Base-by-base conservation (phyloP, 2,797 vertebrate species). In the Lepilemur ruficaudatus region DNA sequence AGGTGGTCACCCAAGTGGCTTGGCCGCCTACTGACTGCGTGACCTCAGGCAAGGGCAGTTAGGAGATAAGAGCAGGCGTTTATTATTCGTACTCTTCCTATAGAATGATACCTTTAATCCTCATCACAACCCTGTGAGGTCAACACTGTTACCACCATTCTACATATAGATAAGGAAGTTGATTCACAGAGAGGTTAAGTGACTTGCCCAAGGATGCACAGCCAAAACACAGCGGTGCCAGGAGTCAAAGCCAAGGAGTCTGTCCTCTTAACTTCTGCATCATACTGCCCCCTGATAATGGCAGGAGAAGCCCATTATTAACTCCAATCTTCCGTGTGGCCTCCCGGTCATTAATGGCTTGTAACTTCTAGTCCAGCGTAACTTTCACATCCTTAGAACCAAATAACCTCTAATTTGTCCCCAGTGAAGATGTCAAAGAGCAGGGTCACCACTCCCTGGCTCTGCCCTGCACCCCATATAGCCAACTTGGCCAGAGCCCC, bases 171-270 rank as follows among this genome's bases (percentile, higher is more conserved):
- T 50, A 76, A 76, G 70, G 41, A 94, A 9, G 30, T 3, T 41
- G 72, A 52, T 7, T 41, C 94, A 79, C 48, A 89, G 94, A 91
- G 61, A 91, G n/a, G 48, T 55, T 43, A 20, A 52, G 43, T 30
- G 72, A 89, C 17, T 75, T 73, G 28, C 41, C 63, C n/a, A 52
- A 85, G 5, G 59, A 90, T 1, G 7, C 23, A 73, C n/a, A 86
- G 73, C 57, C 79, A 38, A 85, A 13, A 43, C 46, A 30, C 4
- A 78, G 52, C 63, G 61, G 79, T 86, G 75, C 13, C 52, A 32
- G 38, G 59, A 82, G 22, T 76, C 59, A 63, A 35, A 75, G 59
- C 70, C 4, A 1, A 72, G 48, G 52, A 69, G 48, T 15, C 72
- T 43, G 6, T 69, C 30, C 48, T 79, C 50, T 38, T 20, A 5